Percentiles rank a stretch among this genome's conserved stretches.
phyloP scores from a whole-genome alignment of 2,888 invertebrate genomes.

The Syritta pipiens region DNA sequence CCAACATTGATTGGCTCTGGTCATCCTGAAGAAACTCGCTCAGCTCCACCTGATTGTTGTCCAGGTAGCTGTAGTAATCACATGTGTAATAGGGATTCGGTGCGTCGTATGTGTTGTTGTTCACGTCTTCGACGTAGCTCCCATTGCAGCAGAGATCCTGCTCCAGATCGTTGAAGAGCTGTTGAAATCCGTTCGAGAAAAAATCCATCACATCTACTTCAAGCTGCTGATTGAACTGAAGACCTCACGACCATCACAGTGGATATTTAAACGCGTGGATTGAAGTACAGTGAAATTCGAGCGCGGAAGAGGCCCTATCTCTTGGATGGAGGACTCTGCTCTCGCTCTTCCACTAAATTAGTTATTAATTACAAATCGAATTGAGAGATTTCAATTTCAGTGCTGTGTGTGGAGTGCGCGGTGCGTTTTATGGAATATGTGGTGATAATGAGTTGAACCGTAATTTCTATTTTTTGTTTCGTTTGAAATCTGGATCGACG shows the following conservation, averaged over 20 bases:
- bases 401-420: too few species aligned
- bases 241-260: constrained; percentile 14
- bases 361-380: constrained; percentile 67
- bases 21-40: constrained; percentile 51
- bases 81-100: constrained; percentile 46
- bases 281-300: constrained; percentile 30
- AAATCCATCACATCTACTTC: constrained; percentile 75
- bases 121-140: constrained; percentile 61
- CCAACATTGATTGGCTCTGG: constrained; percentile 44
- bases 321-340: constrained; percentile 69
- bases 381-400: constrained; percentile 32
- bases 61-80: constrained; percentile 64
- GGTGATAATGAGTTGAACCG: constrained; percentile 31
- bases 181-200: constrained; percentile 79
- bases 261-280: constrained; percentile 47
- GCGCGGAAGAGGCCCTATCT: constrained; percentile 64
- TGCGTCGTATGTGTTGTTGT: constrained; percentile 18
- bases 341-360: constrained; percentile 45
- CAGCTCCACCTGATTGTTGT: constrained; percentile 31
- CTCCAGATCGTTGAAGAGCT: constrained; percentile 77
- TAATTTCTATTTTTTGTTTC: constrained; percentile 20
- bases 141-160: constrained; percentile 68
- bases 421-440: constrained; percentile 26
- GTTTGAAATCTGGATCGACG: constrained; percentile 51
- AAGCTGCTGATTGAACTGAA: constrained; percentile 37